Conservation (phyloP, 2,888 invertebrate genomes). For the Standfussiana lucernea region DNA sequence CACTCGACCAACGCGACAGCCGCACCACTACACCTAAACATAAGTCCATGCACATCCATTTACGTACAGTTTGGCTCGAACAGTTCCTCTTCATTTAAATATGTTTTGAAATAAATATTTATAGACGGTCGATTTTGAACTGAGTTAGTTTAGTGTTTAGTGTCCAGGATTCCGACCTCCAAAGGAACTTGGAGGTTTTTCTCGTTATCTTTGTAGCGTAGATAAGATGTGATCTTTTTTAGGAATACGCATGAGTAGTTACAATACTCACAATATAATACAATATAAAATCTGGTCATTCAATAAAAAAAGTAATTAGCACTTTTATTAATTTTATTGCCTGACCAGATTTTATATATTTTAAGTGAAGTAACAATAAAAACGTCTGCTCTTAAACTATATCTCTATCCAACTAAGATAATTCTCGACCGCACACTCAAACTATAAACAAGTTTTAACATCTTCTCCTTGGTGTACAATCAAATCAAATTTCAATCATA, state of each 20-base stretch:
- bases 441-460: constrained; percentile 27
- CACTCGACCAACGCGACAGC: too few species aligned
- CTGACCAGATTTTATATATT: too few species aligned
- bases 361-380: neutral
- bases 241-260: neutral
- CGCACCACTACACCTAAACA: too few species aligned
- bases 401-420: neutral
- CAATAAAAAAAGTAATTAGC: too few species aligned
- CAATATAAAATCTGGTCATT: too few species aligned
- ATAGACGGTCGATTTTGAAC: neutral
- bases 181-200: neutral
- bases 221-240: neutral
- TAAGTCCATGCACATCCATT: neutral
- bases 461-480: constrained; percentile 2
- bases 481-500: constrained; percentile 35
- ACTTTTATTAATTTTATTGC: neutral
- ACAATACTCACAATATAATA: neutral
- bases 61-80: neutral
- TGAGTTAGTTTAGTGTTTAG: too few species aligned
- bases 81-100: neutral
- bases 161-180: neutral
- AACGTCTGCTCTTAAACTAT: neutral
- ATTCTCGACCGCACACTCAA: constrained; percentile 1
- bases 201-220: neutral
- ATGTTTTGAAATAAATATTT: neutral